Evolutionary conservation across 2,888 invertebrate species (phyloP), one percentile per base, ranked within the genome.

Genomic region (Eutolmus rufibarbis): DNA sequence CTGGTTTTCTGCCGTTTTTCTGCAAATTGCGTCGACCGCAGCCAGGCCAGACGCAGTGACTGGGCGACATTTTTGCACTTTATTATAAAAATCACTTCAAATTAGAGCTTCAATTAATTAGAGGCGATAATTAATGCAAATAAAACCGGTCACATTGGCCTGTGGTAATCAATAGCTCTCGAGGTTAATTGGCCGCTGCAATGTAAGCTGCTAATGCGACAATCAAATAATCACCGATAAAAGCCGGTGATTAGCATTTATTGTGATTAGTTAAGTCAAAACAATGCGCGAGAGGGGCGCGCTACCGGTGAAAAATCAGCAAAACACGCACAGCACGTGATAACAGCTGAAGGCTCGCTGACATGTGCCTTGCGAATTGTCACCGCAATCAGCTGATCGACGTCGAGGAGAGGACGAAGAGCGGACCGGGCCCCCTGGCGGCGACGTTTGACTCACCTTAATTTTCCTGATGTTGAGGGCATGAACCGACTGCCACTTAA

Each of bases 381-480:
- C 66, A 66, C 12, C 2, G 28, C 23, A 51, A 81, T 51, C 81
- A 81, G 81, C 81, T 81, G 81, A 31, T 81, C n/a, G 5, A 16
- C 19, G 46, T 3, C 16, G 8, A 28, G 19, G 37, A 34, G 31
- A 16, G 5, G 31, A 56, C 3, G 19, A 31, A 34, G 46, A 85
- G 14, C 34, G 31, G 66, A 37, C 16, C n/a, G 3, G 12, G 34
- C 12, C 3, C 28, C 66, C 74, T 66, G 56, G 43, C 37, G 31
- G 76, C 46, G 16, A 51, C 14, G 8, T 88, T 19, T 86, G 84
- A 91, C 92, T 92, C 91, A 94, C 94, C 92, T 92, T 93, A 5
- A 90, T 87, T 87, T 90, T 90, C 91, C 93, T 94, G 81, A 93
- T 89, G 90, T 93, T 94, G 85, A 93, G 92, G 51, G 95, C 94